These are phyloP conservation scores for Drosophila sordidula DNA, from an alignment of 2,888 invertebrate species.

Conservation along the genomic window DNA sequence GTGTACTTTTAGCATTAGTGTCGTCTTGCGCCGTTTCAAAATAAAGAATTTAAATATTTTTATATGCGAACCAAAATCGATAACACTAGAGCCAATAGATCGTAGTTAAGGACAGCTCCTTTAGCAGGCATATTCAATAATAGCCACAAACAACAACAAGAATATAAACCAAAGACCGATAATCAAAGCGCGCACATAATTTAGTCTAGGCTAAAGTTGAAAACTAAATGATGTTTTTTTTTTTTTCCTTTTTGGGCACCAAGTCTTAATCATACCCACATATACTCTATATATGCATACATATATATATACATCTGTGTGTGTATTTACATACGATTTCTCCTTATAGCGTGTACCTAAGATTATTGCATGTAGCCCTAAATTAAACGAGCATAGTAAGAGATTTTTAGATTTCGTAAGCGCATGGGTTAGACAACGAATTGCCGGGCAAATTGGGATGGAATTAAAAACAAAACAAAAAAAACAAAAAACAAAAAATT, in stretches of 20 bases:
- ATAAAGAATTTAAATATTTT: slow-evolving; percentile 77
- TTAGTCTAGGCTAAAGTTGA: slow-evolving; percentile 21
- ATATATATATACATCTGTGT: slow-evolving; percentile 10
- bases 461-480: slow-evolving; percentile 15
- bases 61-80: slow-evolving; percentile 57
- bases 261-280: slow-evolving; percentile 42
- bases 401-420: slow-evolving; percentile 40
- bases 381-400: neutral
- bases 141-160: slow-evolving; percentile 6
- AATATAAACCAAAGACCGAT: slow-evolving; percentile 64
- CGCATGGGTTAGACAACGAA: slow-evolving; percentile 76
- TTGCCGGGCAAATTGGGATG: slow-evolving; percentile 47
- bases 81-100: slow-evolving; percentile 45
- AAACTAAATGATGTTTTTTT: slow-evolving; percentile 15
- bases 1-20: slow-evolving; percentile 48
- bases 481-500: slow-evolving; percentile 3
- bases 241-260: slow-evolving; percentile 56
- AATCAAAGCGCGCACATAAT: slow-evolving; percentile 68
- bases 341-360: slow-evolving; percentile 52
- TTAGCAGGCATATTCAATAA: slow-evolving; percentile 26
- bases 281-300: slow-evolving; percentile 9
- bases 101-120: slow-evolving; percentile 24
- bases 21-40: slow-evolving; percentile 65
- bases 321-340: slow-evolving; percentile 18
- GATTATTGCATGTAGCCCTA: slow-evolving; percentile 12